phyloP scores from a whole-genome alignment of 2,888 invertebrate species.

The Pristionchus arcanus region DNA sequence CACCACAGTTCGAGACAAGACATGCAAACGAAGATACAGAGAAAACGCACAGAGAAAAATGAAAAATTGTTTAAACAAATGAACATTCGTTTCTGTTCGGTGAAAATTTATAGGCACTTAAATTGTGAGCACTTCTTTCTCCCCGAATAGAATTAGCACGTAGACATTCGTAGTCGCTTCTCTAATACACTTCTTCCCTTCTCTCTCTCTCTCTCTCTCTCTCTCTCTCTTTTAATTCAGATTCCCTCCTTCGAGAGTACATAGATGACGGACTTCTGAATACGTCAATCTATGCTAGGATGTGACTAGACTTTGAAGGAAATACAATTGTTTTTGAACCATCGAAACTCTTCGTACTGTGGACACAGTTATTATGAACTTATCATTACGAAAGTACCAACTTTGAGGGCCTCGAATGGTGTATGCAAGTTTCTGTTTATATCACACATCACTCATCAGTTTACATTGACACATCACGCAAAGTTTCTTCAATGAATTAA shows the following conservation, averaged over 20 bases:
- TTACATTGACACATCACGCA: neutral
- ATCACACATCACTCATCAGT: neutral
- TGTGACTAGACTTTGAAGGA: neutral
- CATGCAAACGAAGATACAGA: neutral
- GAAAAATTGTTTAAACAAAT: constrained; percentile 8
- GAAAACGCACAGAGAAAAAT: neutral
- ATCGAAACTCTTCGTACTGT: neutral
- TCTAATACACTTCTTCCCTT: neutral
- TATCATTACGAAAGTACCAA: too few species aligned
- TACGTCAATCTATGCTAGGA: neutral
- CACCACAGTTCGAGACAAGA: neutral
- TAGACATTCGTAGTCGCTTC: neutral
- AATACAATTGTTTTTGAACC: neutral
- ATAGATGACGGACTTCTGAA: neutral
- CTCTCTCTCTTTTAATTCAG: neutral
- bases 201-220: neutral
- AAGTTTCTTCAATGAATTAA: neutral
- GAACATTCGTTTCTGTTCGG: neutral
- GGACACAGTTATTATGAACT: too few species aligned
- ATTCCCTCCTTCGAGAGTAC: neutral
- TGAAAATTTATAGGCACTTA: neutral
- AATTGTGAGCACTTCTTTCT: neutral
- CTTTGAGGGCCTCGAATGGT: too few species aligned
- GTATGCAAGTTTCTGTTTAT: too few species aligned
- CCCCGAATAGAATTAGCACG: constrained; percentile 12